phyloP scores from a whole-genome alignment of 2,797 vertebrate genomes.

The Heliangelus exortis region DNA sequence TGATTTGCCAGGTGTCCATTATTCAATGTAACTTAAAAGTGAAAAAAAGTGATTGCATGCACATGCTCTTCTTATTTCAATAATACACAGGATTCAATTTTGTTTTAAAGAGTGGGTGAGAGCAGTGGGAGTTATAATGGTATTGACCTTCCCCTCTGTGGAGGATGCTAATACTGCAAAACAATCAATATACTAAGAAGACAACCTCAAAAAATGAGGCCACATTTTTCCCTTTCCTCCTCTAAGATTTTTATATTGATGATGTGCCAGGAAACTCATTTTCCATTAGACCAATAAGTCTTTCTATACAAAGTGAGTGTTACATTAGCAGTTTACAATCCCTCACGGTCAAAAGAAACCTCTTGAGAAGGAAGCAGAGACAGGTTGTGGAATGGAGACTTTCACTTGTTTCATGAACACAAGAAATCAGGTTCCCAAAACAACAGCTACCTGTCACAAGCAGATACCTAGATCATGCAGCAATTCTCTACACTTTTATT shows the following conservation, averaged over 20 bases:
- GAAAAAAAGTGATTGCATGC: neutral
- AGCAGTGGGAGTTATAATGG: slow-evolving; percentile 48
- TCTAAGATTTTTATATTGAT: slow-evolving; percentile 41
- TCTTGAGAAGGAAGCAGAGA: neutral
- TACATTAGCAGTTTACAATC: neutral
- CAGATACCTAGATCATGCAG: neutral
- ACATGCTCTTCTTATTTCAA: slow-evolving; percentile 48
- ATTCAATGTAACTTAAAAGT: slow-evolving; percentile 47
- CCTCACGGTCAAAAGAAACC: neutral
- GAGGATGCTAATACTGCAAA: slow-evolving; percentile 62
- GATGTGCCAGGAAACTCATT: slow-evolving; percentile 39
- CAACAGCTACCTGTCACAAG: neutral
- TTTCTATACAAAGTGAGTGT: neutral
- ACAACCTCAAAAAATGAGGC: slow-evolving; percentile 56
- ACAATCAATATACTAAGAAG: slow-evolving; percentile 49
- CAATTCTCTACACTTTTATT: neutral
- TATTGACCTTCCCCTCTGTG: slow-evolving; percentile 60
- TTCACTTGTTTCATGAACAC: neutral
- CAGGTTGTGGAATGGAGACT: neutral
- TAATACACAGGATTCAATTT: slow-evolving; percentile 35
- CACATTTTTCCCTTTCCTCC: slow-evolving; percentile 42
- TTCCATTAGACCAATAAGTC: slow-evolving; percentile 32
- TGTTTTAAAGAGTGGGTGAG: slow-evolving; percentile 48
- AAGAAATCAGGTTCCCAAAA: slow-evolving; percentile 13
- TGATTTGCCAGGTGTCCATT: slow-evolving; percentile 47